A percentile compares a stretch with the other conserved stretches of the same genome.
Conservation (phyloP, 2,113 vertebrate genomes). For the Cygnus buccinator region DNA sequence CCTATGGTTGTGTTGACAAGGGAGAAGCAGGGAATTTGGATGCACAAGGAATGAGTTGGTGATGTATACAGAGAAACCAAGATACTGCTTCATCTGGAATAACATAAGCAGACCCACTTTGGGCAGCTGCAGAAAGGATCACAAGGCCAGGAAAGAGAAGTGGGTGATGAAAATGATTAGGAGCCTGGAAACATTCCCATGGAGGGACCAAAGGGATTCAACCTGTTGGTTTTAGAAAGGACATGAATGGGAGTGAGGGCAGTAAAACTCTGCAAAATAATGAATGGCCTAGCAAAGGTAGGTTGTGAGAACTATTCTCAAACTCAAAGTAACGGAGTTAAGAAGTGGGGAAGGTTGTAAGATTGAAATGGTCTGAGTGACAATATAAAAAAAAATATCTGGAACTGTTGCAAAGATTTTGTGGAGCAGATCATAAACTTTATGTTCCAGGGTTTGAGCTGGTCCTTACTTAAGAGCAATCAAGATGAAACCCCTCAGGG, state of each 20-base stretch:
- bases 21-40: conserved; percentile 30
- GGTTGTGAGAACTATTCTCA: conserved; percentile 4
- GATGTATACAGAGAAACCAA: background rate
- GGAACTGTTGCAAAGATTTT: conserved; percentile 5
- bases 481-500: conserved; percentile 39
- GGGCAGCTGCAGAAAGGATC: conserved; percentile 43
- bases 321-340: background rate
- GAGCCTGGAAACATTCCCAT: conserved; percentile 8
- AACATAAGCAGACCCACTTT: conserved; percentile 16
- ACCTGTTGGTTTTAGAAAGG: background rate
- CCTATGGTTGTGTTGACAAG: background rate
- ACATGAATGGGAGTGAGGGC: background rate
- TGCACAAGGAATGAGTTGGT: conserved; percentile 2
- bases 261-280: conserved; percentile 11
- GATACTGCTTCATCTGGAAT: conserved; percentile 38
- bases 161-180: conserved; percentile 33
- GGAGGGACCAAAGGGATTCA: background rate
- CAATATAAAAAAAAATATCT: conserved; percentile 4
- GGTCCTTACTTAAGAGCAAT: background rate
- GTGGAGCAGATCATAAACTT: conserved; percentile 1
- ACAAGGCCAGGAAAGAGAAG: conserved; percentile 36
- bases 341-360: background rate
- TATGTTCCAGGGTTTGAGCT: background rate
- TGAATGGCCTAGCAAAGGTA: background rate
- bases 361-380: background rate